Percentiles rank a stretch among this genome's conserved stretches.
phyloP scores from a whole-genome alignment of 2,888 invertebrate species.

The Carpatolechia fugitivella region DNA sequence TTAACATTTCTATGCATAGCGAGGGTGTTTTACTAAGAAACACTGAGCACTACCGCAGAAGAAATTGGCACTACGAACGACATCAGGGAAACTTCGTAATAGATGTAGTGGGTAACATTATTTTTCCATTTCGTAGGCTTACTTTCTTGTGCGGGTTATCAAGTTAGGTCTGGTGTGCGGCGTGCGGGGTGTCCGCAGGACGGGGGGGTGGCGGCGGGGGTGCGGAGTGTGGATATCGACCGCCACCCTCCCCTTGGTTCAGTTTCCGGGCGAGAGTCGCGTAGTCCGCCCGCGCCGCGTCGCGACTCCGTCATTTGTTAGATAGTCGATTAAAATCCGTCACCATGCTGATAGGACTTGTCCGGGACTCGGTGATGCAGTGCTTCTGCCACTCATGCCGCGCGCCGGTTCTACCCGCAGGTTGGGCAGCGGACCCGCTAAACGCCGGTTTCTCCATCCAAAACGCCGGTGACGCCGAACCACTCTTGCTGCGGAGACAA shows the following conservation, averaged over 20 bases:
- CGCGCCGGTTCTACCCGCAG: constrained; percentile 87
- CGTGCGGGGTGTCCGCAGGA: constrained; percentile 68
- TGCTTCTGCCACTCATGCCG: constrained; percentile 96
- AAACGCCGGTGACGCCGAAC: constrained; percentile 45
- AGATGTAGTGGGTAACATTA: constrained; percentile 65
- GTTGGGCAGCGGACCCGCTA: constrained; percentile 70
- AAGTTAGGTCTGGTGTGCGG: constrained; percentile 71
- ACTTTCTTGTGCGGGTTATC: constrained; percentile 76
- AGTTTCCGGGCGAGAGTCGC: constrained; percentile 81
- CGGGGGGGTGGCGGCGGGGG: constrained; percentile 48
- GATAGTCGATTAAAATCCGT: constrained; percentile 69
- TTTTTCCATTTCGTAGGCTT: constrained; percentile 76
- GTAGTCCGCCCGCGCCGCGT: constrained; percentile 79
- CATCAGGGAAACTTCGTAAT: constrained; percentile 42
- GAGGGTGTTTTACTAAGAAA: constrained; percentile 21
- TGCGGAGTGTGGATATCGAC: constrained; percentile 79
- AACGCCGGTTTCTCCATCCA: neutral
- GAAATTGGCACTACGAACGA: constrained; percentile 15
- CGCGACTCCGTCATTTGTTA: constrained; percentile 71
- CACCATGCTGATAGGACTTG: constrained; percentile 92
- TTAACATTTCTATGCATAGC: constrained; percentile 13
- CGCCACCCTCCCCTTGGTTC: constrained; percentile 74
- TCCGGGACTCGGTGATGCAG: constrained; percentile 94
- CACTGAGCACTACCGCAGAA: too few species aligned
- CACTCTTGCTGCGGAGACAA: constrained; percentile 50